A percentile compares a stretch with the other conserved stretches of the same genome.
Evolutionary conservation across 2,888 invertebrate species (phyloP).

Genomic region (Scaptomyza reducta): DNA sequence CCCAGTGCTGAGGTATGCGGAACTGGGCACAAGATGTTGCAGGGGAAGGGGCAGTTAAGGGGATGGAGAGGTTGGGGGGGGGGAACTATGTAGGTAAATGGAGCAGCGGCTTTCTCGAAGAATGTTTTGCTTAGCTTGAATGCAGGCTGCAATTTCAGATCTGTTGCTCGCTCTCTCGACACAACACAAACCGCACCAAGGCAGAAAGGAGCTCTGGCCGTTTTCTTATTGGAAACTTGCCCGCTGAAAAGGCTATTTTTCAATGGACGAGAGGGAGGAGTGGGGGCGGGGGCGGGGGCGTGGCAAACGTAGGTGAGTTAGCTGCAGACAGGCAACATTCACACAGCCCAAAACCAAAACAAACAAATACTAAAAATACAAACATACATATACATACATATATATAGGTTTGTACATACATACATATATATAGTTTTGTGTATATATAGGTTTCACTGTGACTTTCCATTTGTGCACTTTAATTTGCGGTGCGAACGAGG

Average conservation of each 20-base stretch:
- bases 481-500: conserved; percentile 61
- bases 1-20: conserved; percentile 6
- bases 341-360: conserved; percentile 4
- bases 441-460: conserved; percentile 42
- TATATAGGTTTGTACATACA: not conserved
- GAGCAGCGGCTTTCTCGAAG: conserved; percentile 38
- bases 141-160: conserved; percentile 61
- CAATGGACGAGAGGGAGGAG: conserved; percentile 21
- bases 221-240: conserved; percentile 64
- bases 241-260: conserved; percentile 65
- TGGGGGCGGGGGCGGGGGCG: too few relatives aligned
- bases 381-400: not conserved
- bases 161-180: conserved; percentile 37
- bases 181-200: conserved; percentile 43
- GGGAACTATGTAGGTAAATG: conserved; percentile 8
- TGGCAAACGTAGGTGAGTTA: too few relatives aligned
- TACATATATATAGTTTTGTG: not conserved
- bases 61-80: conserved; percentile 12
- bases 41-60: conserved; percentile 5
- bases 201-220: conserved; percentile 25
- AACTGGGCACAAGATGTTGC: too few relatives aligned
- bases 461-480: conserved; percentile 74
- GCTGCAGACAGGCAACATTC: not conserved
- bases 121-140: conserved; percentile 51
- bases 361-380: conserved; percentile 23